Evolutionary conservation across 2,113 vertebrate species (phyloP).

Genomic region (Mastomys coucha): DNA sequence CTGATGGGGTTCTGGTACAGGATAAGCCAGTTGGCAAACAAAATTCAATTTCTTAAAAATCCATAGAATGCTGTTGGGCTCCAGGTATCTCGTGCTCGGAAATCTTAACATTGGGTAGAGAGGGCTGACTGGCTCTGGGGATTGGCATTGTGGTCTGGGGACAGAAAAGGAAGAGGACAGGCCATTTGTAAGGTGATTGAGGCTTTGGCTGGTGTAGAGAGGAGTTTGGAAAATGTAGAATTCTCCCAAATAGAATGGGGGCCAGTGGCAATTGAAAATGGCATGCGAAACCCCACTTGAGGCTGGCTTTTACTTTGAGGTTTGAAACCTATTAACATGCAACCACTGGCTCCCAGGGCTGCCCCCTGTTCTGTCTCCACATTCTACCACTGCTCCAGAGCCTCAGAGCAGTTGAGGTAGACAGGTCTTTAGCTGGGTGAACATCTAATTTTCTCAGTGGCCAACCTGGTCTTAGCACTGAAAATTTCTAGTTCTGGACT

Average conservation of each 20-base stretch:
- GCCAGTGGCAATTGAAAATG: not conserved
- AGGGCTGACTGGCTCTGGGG: not conserved
- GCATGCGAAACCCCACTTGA: slow-evolving; percentile 29
- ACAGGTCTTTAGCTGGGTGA: not conserved
- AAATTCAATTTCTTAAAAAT: slow-evolving; percentile 23
- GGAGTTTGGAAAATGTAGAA: not conserved
- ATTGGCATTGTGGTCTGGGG: not conserved
- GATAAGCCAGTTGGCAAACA: not conserved
- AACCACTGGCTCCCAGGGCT: not conserved
- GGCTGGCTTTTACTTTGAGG: slow-evolving; percentile 32
- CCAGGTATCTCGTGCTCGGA: not conserved
- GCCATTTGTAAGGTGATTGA: not conserved
- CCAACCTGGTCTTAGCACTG: not conserved
- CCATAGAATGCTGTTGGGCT: not conserved
- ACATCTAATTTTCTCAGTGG: accelerated
- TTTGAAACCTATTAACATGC: not conserved
- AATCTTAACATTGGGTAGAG: not conserved
- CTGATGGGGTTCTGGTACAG: not conserved
- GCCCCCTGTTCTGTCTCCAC: not conserved
- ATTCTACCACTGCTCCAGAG: not conserved
- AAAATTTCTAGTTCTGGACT: not conserved
- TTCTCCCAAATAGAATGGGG: not conserved
- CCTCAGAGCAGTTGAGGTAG: not conserved
- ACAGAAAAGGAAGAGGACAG: not conserved
- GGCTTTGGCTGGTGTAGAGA: not conserved